Conservation (phyloP, 2,797 vertebrate species). For the Protosalanx chinensis region DNA sequence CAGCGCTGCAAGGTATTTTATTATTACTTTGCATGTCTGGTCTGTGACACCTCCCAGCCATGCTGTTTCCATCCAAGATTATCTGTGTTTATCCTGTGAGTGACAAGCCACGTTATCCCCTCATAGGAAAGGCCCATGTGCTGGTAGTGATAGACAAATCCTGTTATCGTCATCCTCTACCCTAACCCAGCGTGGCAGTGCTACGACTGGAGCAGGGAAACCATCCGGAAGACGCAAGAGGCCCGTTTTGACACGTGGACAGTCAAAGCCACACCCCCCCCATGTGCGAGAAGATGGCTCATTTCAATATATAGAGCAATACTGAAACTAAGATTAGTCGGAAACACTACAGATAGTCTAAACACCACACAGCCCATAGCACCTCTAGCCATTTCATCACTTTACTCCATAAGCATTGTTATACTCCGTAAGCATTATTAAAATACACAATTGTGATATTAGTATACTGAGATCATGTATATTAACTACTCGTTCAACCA, state of each 20-base stretch:
- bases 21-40: slow-evolving; percentile 13
- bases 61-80: slow-evolving; percentile 21
- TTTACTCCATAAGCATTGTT: too few relatives aligned
- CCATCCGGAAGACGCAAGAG: neutral
- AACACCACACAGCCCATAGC: neutral
- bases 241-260: neutral
- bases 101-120: slow-evolving; percentile 31
- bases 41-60: slow-evolving; percentile 13
- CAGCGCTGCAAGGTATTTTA: slow-evolving; percentile 25
- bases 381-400: neutral
- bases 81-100: slow-evolving; percentile 47
- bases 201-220: slow-evolving; percentile 2
- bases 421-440: too few relatives aligned
- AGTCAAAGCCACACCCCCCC: neutral
- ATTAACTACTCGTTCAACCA: slow-evolving; percentile 45
- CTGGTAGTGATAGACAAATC: slow-evolving; percentile 5
- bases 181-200: slow-evolving; percentile 4
- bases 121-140: slow-evolving; percentile 21
- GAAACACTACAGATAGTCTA: neutral
- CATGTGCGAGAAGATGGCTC: neutral
- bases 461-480: slow-evolving; percentile 27
- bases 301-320: neutral
- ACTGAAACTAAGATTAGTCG: neutral
- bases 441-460: slow-evolving; percentile 4
- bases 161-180: slow-evolving; percentile 12